Conservation (phyloP, 2,797 vertebrate species). For the Mus caroli region DNA sequence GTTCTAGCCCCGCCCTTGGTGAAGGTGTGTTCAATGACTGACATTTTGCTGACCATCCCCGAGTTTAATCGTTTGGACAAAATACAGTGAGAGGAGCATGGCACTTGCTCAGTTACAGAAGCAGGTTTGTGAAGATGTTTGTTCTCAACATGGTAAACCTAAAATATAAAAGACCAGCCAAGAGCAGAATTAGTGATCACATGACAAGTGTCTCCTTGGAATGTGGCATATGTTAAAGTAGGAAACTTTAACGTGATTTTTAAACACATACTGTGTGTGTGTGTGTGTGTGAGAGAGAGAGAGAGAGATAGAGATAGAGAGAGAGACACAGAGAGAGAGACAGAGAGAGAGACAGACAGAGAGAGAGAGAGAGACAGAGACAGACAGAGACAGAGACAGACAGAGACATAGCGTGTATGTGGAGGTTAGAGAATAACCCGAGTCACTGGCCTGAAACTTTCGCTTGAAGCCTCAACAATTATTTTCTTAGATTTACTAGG, state of each 20-base stretch:
- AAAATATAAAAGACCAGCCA: neutral
- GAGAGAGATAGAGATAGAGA: too few relatives aligned
- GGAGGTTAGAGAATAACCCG: neutral
- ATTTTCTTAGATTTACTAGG: neutral
- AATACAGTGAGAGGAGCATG: neutral
- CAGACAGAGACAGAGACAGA: too few relatives aligned
- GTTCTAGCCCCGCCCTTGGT: rapidly evolving
- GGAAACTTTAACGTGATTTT: neutral
- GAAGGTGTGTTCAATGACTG: neutral
- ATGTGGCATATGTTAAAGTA: neutral
- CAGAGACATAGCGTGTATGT: neutral
- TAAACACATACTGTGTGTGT: neutral
- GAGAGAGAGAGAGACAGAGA: too few relatives aligned
- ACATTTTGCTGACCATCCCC: neutral
- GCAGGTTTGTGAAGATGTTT: neutral
- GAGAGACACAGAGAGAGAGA: too few relatives aligned
- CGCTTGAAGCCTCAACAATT: neutral
- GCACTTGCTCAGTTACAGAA: neutral
- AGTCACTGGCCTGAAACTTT: neutral
- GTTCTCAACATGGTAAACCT: neutral
- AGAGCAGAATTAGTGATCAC: neutral
- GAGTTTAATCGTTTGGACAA: neutral
- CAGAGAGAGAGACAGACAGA: too few relatives aligned
- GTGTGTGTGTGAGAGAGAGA: too few relatives aligned
- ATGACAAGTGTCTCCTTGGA: neutral